A percentile compares a stretch with the other conserved stretches of the same genome.
Conservation (phyloP, 2,797 vertebrate genomes). For the Pangasius sanitwongsei region DNA sequence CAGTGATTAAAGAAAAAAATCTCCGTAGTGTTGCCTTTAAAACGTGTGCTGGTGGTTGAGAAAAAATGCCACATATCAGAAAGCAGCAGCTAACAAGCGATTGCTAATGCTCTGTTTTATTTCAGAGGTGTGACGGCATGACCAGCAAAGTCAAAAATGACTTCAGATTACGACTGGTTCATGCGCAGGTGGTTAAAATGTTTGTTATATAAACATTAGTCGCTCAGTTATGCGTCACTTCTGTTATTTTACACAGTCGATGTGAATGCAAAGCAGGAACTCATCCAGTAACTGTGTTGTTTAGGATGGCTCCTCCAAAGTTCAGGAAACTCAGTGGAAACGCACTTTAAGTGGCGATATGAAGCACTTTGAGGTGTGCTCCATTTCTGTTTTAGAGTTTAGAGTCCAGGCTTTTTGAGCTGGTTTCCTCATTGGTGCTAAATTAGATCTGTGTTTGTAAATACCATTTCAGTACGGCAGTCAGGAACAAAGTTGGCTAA, state of each 20-base stretch:
- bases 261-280: constrained; percentile 8
- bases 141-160: background rate
- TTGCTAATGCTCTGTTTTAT: background rate
- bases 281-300: background rate
- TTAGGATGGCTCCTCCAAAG: background rate
- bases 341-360: too few species aligned
- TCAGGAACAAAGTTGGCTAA: constrained; percentile 83
- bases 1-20: background rate
- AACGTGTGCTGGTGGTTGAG: background rate
- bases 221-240: background rate
- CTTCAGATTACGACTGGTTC: background rate
- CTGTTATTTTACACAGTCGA: background rate
- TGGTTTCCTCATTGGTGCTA: constrained; percentile 73
- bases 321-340: background rate
- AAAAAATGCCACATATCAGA: background rate
- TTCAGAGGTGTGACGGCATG: background rate
- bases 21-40: background rate
- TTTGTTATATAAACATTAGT: background rate
- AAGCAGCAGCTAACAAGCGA: background rate
- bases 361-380: background rate
- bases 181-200: background rate
- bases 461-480: constrained; percentile 81
- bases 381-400: background rate
- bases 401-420: constrained; percentile 59
- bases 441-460: constrained; percentile 82